These are phyloP conservation scores for Gisinianus flammeolus DNA, from an alignment of 2,888 invertebrate genomes.

Conservation along the genomic window DNA sequence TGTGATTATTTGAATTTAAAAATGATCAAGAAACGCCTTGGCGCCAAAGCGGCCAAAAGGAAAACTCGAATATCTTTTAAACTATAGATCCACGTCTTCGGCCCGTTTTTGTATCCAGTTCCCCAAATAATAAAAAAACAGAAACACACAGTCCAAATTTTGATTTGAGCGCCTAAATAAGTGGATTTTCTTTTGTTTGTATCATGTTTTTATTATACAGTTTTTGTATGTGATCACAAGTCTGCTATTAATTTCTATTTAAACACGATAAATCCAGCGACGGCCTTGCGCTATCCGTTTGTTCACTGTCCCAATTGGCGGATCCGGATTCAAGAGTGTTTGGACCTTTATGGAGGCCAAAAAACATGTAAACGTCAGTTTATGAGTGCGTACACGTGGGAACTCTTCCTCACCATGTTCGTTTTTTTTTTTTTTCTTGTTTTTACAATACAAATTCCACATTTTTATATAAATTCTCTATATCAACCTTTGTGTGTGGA, in stretches of 20 bases:
- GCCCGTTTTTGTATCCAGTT: too few species aligned
- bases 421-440: not conserved
- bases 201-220: too few species aligned
- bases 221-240: constrained; percentile 2
- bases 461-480: not conserved
- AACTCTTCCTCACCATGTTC: not conserved
- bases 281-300: not conserved
- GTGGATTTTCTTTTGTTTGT: too few species aligned
- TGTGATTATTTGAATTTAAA: too few species aligned
- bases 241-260: not conserved
- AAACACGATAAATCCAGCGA: not conserved
- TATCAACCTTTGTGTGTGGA: not conserved
- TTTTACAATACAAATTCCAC: not conserved
- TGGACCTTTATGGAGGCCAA: not conserved
- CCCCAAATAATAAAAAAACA: too few species aligned
- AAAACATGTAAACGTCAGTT: not conserved
- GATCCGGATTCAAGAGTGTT: not conserved
- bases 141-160: too few species aligned
- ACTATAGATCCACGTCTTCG: too few species aligned
- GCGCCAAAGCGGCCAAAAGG: too few species aligned
- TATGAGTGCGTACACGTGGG: not conserved
- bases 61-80: too few species aligned
- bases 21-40: too few species aligned
- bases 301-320: not conserved
- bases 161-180: too few species aligned